Percentiles rank a stretch among this genome's conserved stretches.
Evolutionary conservation across 2,113 vertebrate genomes (phyloP).

Genomic region (Bagarius yarrelli): DNA sequence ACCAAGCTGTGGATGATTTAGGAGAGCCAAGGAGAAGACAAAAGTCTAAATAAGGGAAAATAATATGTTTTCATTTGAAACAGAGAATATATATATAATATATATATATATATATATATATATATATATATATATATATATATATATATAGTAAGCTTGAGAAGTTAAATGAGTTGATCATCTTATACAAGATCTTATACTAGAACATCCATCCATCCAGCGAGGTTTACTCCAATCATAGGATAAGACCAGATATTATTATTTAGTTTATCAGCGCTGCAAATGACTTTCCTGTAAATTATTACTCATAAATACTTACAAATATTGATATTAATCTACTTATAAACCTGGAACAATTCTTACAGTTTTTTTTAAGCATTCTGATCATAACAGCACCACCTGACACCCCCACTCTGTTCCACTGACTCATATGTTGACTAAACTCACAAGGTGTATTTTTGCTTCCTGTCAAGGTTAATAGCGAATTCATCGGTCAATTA

Average conservation of each 20-base stretch:
- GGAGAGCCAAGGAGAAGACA: neutral
- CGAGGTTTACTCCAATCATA: neutral
- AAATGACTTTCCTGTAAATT: neutral
- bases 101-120: too few species aligned
- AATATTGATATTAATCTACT: neutral
- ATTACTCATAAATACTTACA: neutral
- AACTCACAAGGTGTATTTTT: neutral
- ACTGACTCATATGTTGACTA: neutral
- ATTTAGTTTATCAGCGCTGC: neutral
- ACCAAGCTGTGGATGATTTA: constrained; percentile 36
- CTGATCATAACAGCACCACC: neutral
- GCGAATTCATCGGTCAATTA: neutral
- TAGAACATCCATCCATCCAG: neutral
- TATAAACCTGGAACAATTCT: neutral
- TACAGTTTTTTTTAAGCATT: neutral
- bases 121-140: too few species aligned
- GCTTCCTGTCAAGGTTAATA: neutral
- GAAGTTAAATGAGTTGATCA: neutral
- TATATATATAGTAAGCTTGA: neutral
- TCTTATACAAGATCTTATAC: neutral
- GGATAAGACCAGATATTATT: neutral
- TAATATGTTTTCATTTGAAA: neutral
- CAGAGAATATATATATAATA: neutral
- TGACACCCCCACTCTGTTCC: neutral
- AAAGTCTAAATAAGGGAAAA: neutral